A percentile compares a stretch with the other conserved stretches of the same genome.
Evolutionary conservation across 2,888 invertebrate species (phyloP).

Genomic region (Herminia tarsipennalis): DNA sequence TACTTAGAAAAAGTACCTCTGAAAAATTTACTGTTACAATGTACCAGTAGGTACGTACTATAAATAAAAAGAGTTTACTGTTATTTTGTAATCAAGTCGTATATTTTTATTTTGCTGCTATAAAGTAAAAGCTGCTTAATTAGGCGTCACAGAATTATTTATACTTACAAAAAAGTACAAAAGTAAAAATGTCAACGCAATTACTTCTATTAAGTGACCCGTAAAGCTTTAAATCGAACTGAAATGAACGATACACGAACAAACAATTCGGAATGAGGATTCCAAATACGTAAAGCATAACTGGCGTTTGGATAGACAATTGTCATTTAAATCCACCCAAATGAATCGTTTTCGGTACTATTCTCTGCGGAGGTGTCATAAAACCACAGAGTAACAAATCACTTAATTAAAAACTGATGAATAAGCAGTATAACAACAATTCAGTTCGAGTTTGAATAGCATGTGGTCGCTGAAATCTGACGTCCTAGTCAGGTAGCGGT

Average conservation of each 20-base stretch:
- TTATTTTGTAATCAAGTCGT: background rate
- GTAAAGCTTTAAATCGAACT: constrained; percentile 31
- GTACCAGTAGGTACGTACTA: no score
- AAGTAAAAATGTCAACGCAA: constrained; percentile 15
- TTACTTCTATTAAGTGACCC: constrained; percentile 26
- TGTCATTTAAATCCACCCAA: constrained; percentile 61
- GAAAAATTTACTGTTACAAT: background rate
- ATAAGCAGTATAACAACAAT: constrained; percentile 35
- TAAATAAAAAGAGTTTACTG: constrained; percentile 1
- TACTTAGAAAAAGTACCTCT: background rate
- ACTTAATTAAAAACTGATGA: background rate
- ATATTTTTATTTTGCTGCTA: background rate
- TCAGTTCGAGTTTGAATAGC: constrained; percentile 14
- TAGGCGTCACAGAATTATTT: constrained; percentile 19
- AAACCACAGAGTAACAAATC: constrained; percentile 32
- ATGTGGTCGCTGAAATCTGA: constrained; percentile 53
- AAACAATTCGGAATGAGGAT: constrained; percentile 46
- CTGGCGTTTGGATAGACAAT: constrained; percentile 52
- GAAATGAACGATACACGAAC: constrained; percentile 21
- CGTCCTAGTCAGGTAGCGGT: constrained; percentile 45
- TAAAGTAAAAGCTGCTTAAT: constrained; percentile 7
- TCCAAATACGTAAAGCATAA: constrained; percentile 49
- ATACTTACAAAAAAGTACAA: constrained; percentile 15
- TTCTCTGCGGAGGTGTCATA: constrained; percentile 40
- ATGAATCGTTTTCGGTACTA: constrained; percentile 52